Percentiles rank a stretch among this genome's conserved stretches.
These are phyloP conservation scores for Halichoerus grypus DNA, from an alignment of 2,113 vertebrate species.

Conservation along the genomic window DNA sequence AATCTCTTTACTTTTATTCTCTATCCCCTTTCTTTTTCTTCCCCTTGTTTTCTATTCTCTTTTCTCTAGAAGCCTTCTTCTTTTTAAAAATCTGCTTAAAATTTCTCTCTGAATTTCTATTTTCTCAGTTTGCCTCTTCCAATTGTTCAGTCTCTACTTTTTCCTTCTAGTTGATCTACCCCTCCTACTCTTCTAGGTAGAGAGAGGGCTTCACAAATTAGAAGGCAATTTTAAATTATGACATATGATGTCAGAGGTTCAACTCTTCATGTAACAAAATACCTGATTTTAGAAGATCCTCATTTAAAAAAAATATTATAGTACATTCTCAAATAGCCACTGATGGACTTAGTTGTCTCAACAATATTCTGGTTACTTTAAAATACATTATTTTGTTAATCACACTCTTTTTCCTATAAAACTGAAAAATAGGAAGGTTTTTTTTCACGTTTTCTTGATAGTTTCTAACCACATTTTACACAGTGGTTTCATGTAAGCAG, in stretches of 20 bases:
- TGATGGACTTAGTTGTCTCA: constrained; percentile 7
- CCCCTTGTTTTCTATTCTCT: not conserved
- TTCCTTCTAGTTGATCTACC: not conserved
- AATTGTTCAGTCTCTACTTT: not conserved
- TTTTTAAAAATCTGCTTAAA: not conserved
- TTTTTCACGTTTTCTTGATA: constrained; percentile 49
- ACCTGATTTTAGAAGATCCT: not conserved
- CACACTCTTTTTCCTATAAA: constrained; percentile 81
- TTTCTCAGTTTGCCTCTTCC: constrained; percentile 8
- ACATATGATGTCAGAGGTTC: not conserved
- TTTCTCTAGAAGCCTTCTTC: not conserved
- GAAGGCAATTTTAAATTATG: constrained; percentile 7
- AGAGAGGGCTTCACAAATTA: constrained; percentile 29
- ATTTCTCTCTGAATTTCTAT: not conserved
- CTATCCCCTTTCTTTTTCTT: not conserved
- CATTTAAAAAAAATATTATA: constrained; percentile 29
- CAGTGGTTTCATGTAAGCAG: constrained; percentile 77
- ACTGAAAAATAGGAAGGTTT: constrained; percentile 79
- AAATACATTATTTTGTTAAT: constrained; percentile 76
- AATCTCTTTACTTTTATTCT: not conserved
- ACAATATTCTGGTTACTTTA: constrained; percentile 59
- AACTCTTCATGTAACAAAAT: not conserved
- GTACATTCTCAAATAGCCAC: not conserved
- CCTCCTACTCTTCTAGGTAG: not conserved
- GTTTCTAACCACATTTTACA: constrained; percentile 81